Evolutionary conservation across 2,888 invertebrate genomes (phyloP).

Genomic region (Polia nebulosa): DNA sequence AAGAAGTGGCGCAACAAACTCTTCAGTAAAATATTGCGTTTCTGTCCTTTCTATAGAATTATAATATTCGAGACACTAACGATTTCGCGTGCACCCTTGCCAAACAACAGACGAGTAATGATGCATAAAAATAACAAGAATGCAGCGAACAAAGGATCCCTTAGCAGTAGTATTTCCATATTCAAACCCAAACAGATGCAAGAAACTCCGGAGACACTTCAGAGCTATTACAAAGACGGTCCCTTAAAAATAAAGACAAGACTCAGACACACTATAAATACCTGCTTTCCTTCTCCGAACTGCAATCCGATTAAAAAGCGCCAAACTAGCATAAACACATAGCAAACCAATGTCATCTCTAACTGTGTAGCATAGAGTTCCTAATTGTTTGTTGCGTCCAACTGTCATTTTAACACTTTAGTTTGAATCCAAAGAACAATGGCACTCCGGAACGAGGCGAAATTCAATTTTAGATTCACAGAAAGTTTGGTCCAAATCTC

Average conservation of each 20-base stretch:
- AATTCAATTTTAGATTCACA: slow-evolving; percentile 81
- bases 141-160: slow-evolving; percentile 3
- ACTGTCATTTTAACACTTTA: slow-evolving; percentile 69
- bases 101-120: slow-evolving; percentile 4
- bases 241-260: slow-evolving; percentile 61
- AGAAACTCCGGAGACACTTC: slow-evolving; percentile 21
- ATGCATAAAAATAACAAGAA: slow-evolving; percentile 17
- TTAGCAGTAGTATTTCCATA: not conserved
- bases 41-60: too few species aligned
- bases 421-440: slow-evolving; percentile 75
- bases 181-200: slow-evolving; percentile 27
- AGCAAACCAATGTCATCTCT: slow-evolving; percentile 52
- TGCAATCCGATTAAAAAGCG: slow-evolving; percentile 76
- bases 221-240: slow-evolving; percentile 36
- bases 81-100: not conserved
- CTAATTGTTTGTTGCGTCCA: slow-evolving; percentile 46
- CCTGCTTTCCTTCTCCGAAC: slow-evolving; percentile 65
- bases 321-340: slow-evolving; percentile 41
- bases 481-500: slow-evolving; percentile 77
- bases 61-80: not conserved
- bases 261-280: slow-evolving; percentile 71
- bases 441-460: slow-evolving; percentile 69
- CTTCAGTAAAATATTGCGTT: too few species aligned
- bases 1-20: too few species aligned
- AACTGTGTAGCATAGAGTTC: slow-evolving; percentile 10